These are phyloP conservation scores for Pedetes capensis DNA, from an alignment of 2,113 vertebrate species.

Conservation along the genomic window DNA sequence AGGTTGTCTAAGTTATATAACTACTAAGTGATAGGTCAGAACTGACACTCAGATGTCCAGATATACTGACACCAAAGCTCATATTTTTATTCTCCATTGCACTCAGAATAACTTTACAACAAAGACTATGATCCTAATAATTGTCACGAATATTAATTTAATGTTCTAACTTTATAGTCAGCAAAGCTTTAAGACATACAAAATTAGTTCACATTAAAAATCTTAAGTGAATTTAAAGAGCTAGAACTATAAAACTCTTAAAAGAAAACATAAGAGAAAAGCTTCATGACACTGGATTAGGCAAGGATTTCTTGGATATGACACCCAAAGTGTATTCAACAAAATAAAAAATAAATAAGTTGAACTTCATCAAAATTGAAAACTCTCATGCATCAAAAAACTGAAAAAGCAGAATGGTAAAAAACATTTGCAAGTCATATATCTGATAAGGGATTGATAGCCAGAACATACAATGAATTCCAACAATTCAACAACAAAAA, in stretches of 20 bases:
- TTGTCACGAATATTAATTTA: neutral
- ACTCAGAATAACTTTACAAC: constrained; percentile 24
- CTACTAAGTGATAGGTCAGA: neutral
- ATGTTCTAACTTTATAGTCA: constrained; percentile 7
- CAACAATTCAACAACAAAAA: neutral
- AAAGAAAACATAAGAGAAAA: constrained; percentile 31
- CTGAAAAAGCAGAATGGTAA: neutral
- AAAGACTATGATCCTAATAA: neutral
- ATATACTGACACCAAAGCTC: neutral
- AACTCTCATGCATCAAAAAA: neutral
- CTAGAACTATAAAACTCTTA: constrained; percentile 17
- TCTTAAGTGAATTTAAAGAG: neutral
- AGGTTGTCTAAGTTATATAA: neutral
- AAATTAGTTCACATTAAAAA: constrained; percentile 9
- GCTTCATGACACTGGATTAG: neutral
- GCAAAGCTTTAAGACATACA: neutral
- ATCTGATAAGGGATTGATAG: neutral
- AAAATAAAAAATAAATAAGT: too few relatives aligned
- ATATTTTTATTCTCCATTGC: neutral
- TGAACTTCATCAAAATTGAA: constrained; percentile 23
- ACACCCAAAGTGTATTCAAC: neutral
- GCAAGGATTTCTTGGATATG: neutral
- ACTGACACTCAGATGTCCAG: neutral
- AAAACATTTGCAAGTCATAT: neutral
- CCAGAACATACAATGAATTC: neutral